Percentiles rank a stretch among this genome's conserved stretches.
These are phyloP conservation scores for Augochlora pura DNA, from an alignment of 1,140 invertebrate genomes.

Conservation along the genomic window DNA sequence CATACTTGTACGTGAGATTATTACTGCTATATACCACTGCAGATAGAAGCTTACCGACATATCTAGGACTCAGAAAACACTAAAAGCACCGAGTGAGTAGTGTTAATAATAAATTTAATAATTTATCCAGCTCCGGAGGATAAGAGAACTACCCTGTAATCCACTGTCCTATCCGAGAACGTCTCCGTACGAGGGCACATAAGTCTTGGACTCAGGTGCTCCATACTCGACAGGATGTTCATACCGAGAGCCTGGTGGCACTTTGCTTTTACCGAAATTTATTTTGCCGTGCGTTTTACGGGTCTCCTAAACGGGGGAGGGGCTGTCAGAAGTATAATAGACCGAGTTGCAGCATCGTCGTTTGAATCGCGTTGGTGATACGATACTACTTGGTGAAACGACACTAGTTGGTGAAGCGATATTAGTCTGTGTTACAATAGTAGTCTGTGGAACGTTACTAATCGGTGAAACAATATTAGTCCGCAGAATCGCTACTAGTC, in stretches of 20 bases:
- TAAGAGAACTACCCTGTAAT: constrained; percentile 46
- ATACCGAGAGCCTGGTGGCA: constrained; percentile 46
- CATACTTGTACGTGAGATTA: too few relatives aligned
- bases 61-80: too few relatives aligned
- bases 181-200: constrained; percentile 19
- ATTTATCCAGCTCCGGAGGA: constrained; percentile 15
- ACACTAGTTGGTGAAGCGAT: too few relatives aligned
- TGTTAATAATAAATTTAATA: constrained; percentile 21
- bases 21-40: too few relatives aligned
- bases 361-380: too few relatives aligned
- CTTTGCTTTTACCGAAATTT: constrained; percentile 65
- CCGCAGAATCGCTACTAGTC: too few relatives aligned
- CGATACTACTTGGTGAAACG: too few relatives aligned
- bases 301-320: constrained; percentile 18
- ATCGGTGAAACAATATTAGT: too few relatives aligned
- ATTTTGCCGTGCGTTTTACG: constrained; percentile 42
- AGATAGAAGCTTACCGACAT: too few relatives aligned
- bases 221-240: constrained; percentile 54
- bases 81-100: too few relatives aligned
- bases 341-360: not conserved
- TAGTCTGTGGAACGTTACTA: too few relatives aligned
- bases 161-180: constrained; percentile 32
- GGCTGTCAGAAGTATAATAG: constrained; percentile 31
- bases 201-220: constrained; percentile 65
- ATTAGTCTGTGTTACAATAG: too few relatives aligned